Base-by-base conservation (phyloP, 2,797 vertebrate species). In the Labeo calbasu region DNA sequence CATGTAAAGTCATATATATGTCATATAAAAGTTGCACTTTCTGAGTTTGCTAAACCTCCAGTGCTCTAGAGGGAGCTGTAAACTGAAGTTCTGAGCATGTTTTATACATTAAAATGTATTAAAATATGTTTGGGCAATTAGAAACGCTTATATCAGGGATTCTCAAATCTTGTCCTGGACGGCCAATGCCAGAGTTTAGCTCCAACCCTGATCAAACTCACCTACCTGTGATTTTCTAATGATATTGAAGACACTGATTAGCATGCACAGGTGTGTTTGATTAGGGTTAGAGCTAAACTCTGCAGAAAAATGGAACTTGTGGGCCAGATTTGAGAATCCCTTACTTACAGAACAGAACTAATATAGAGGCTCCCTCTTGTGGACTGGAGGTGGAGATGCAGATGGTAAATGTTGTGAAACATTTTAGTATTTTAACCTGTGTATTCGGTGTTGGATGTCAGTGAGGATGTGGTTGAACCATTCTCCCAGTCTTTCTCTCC, bases 401-500 rank as follows among this genome's bases (percentile, higher is more conserved):
- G 63, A 5, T 3, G 3, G 12, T 13, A 73, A 72, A 86, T 12
- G 69, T 36, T 80, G n/a, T 3, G 70, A 50, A 51, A 15, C 1
- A 3, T 50, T 28, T 53, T 10, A 51, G 25, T 23, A 14, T 25
- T 32, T 88, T 53, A 50, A 99, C 98, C 98, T 83, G 97, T 99
- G 90, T 99, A 99, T 66, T 99, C 98, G 10, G 97, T 97, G 89
- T 97, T 97, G 79, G 98, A 99, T 15, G 97, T 97, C 0, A 99
- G 95, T 2, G 98, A 99, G 23, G 98, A 99, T 36, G 98, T 98
- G 71, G 98, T 99, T 25, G 98, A 99, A 59, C 94, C 96, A 0
- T 98, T 99, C 87, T 99, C 98, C 98, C 98, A 99, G 91, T 99
- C 98, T 85, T 98, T 99, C 87, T 99, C 98, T 86, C 96, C 98